Base-by-base conservation (phyloP, 2,797 vertebrate species). In the Hephaestus fuliginosus region DNA sequence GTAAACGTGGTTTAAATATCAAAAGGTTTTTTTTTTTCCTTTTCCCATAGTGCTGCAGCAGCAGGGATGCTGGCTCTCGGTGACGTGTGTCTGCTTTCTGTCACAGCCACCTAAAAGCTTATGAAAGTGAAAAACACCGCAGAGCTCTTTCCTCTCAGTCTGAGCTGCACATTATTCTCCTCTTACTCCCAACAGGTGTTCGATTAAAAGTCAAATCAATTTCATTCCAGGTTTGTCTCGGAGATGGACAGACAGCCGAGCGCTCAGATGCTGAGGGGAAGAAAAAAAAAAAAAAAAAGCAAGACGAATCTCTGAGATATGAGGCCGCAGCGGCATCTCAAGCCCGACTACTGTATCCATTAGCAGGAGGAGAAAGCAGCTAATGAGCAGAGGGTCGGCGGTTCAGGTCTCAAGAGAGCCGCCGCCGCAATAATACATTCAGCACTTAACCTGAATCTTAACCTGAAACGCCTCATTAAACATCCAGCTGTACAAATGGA, bases 361-460 rank as follows among this genome's bases (percentile, higher is more conserved):
- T 83, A 88, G 76, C 56, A 3, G 69, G 43, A 39, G 33, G 62
- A 80, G 69, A 60, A 64, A 80, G 83, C 11, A 1, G 74, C 61
- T 71, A 74, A 85, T 81, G 86, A 62, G 58, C 52, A 1, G 55
- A 5, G 41, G 86, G 84, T 83, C 82, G 25, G 12, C 2, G 53
- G 89, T 83, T 84, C 82, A 41, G 30, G 74, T 85, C 88, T 64
- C 71, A 25, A 3, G 62, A 66, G 88, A 83, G 68, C 64, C 25
- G 22, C 49, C 5, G 55, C 81, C 55, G 82, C 74, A 91, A 85
- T 86, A 89, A 86, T 74, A 86, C 88, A 86, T 82, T 60, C 51
- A 44, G 81, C 82, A 65, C 87, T 93, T 91, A 84, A 92, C 90
- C 89, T 71, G 78, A 74, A 70, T 76, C 77, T 82, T 73, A 81